phyloP scores from a whole-genome alignment of 2,113 vertebrate genomes.

The Sinosuthora webbiana region DNA sequence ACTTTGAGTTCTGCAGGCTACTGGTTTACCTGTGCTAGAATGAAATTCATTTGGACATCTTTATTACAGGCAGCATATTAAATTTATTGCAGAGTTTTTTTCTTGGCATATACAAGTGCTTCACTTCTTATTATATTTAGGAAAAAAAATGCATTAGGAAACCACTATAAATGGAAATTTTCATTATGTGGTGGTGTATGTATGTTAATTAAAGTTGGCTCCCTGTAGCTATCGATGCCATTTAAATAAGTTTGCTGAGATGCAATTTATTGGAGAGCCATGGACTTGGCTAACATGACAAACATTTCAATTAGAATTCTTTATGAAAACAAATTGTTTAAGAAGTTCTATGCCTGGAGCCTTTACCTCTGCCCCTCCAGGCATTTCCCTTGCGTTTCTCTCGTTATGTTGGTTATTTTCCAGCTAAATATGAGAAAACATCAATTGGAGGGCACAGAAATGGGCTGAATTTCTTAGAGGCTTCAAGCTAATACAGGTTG shows the following conservation, averaged over 20 bases:
- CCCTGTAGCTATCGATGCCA: background rate
- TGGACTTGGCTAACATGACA: background rate
- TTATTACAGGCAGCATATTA: background rate
- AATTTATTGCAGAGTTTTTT: background rate
- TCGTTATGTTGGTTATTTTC: background rate
- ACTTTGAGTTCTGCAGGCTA: background rate
- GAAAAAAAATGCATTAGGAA: background rate
- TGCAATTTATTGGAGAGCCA: background rate
- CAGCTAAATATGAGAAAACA: background rate
- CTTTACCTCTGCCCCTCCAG: background rate
- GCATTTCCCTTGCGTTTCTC: background rate
- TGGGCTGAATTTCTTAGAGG: background rate
- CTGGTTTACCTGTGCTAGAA: background rate
- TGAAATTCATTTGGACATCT: background rate
- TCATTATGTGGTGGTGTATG: background rate
- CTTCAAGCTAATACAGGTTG: background rate
- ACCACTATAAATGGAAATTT: conserved; percentile 41
- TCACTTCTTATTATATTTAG: background rate
- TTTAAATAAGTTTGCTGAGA: background rate
- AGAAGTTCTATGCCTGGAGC: background rate
- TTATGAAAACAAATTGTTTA: background rate
- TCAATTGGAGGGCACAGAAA: background rate
- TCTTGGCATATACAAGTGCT: background rate
- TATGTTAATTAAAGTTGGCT: conserved; percentile 1
- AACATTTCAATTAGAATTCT: background rate